phyloP scores from a whole-genome alignment of 2,113 vertebrate genomes.

The Gallinago media region DNA sequence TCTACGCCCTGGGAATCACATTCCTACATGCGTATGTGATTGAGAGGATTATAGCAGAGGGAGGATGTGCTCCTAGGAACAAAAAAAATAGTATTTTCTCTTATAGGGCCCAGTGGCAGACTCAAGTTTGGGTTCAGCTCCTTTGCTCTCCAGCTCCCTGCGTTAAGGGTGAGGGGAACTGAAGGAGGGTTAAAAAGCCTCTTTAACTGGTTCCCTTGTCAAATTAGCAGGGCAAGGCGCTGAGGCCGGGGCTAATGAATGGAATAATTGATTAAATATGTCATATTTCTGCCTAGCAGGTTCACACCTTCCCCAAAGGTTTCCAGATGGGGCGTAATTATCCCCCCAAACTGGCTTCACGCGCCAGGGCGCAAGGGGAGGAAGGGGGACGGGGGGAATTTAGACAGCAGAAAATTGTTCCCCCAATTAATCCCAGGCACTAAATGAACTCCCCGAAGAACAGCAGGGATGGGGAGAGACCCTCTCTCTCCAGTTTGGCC shows the following conservation, averaged over 20 bases:
- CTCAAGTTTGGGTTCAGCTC: no score
- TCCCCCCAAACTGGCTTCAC: background rate
- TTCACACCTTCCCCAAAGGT: slow-evolving; percentile 55
- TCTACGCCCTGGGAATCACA: background rate
- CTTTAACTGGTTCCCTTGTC: background rate
- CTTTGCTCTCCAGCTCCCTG: background rate
- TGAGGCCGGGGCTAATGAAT: slow-evolving; percentile 24
- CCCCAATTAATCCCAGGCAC: slow-evolving; percentile 35
- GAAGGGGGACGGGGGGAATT: background rate
- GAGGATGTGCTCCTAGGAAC: background rate
- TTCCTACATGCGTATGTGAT: background rate
- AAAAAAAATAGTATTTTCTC: background rate
- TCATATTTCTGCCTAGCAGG: slow-evolving; percentile 7
- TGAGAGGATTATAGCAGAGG: background rate
- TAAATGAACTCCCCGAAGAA: background rate
- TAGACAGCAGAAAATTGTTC: slow-evolving; percentile 19
- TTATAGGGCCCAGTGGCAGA: background rate
- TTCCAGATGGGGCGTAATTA: slow-evolving; percentile 61
- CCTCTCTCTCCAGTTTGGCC: background rate
- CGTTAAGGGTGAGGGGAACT: background rate
- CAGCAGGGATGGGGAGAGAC: background rate
- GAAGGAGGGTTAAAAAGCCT: background rate
- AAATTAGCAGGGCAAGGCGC: background rate
- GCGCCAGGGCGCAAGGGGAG: background rate
- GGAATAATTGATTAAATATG: slow-evolving; percentile 63